phyloP scores from a whole-genome alignment of 2,113 vertebrate species.

The Zosterops hypoxanthus region DNA sequence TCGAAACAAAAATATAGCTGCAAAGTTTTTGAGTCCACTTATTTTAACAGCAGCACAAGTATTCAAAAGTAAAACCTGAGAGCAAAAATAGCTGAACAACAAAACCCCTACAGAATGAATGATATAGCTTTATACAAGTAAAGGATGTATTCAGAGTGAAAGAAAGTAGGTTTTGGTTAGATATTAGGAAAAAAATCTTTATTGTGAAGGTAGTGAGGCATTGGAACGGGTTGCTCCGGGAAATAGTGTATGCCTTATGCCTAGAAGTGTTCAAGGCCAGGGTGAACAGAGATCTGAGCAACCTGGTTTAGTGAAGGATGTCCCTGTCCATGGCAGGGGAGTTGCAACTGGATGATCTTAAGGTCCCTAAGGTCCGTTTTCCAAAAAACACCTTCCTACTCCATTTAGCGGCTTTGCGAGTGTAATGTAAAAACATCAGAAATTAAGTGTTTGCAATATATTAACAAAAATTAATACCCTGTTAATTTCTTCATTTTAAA shows the following conservation, averaged over 20 bases:
- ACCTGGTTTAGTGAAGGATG: neutral
- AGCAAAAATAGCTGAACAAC: neutral
- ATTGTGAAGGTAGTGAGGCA: neutral
- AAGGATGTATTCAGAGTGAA: neutral
- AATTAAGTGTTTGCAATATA: neutral
- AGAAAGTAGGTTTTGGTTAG: neutral
- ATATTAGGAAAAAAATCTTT: neutral
- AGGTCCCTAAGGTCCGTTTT: neutral
- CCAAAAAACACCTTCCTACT: neutral
- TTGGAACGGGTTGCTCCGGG: neutral
- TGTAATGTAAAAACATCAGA: neutral
- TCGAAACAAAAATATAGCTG: neutral
- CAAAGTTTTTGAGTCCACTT: neutral
- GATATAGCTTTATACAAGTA: neutral
- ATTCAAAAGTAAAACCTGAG: neutral
- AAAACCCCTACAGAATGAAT: neutral
- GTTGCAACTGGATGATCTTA: neutral
- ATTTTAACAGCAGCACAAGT: neutral
- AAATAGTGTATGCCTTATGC: neutral
- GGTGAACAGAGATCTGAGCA: neutral
- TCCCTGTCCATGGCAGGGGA: neutral
- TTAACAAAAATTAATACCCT: neutral
- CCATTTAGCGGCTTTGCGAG: neutral
- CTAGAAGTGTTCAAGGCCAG: neutral
- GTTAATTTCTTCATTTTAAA: neutral